Evolutionary conservation across 30 jellyfish, hydroid and myxozoan species (phyloP).

Genomic region (Hydractinia echinata): DNA sequence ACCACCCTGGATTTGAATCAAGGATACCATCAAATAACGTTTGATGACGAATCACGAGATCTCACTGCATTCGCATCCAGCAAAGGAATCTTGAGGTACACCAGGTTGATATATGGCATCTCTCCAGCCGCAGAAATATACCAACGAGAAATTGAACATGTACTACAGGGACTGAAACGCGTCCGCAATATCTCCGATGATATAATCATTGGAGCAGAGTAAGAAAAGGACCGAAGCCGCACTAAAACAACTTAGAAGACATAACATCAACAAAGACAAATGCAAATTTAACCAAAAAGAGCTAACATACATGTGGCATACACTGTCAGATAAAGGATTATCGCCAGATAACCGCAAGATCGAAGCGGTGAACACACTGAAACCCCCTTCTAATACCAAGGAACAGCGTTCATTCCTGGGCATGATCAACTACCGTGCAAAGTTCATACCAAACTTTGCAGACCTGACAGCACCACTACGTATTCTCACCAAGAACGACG

Average conservation of each 20-base stretch:
- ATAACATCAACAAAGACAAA: constrained; percentile 14
- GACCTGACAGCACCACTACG: too few species aligned
- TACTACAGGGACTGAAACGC: too few species aligned
- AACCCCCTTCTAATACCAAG: constrained; percentile 31
- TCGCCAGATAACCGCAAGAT: constrained; percentile 46
- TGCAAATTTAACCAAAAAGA: neutral
- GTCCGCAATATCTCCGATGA: too few species aligned
- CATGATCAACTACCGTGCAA: constrained; percentile 30
- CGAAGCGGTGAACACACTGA: constrained; percentile 23
- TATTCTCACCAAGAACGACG: too few species aligned
- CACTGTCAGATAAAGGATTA: constrained; percentile 31
- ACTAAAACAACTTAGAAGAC: constrained; percentile 6
- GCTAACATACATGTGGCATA: constrained; percentile 41
- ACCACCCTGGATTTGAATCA: constrained; percentile 16
- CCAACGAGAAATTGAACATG: too few species aligned
- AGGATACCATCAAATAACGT: constrained; percentile 22
- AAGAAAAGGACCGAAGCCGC: constrained; percentile 10
- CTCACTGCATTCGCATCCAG: too few species aligned
- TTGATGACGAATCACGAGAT: neutral
- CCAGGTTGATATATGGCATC: too few species aligned
- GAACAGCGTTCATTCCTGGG: constrained; percentile 42
- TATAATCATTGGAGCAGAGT: neutral
- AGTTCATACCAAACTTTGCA: constrained; percentile 38
- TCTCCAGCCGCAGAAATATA: too few species aligned
- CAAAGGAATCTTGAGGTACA: too few species aligned